phyloP scores from a whole-genome alignment of 2,888 invertebrate species.

The Drosophila greeni region DNA sequence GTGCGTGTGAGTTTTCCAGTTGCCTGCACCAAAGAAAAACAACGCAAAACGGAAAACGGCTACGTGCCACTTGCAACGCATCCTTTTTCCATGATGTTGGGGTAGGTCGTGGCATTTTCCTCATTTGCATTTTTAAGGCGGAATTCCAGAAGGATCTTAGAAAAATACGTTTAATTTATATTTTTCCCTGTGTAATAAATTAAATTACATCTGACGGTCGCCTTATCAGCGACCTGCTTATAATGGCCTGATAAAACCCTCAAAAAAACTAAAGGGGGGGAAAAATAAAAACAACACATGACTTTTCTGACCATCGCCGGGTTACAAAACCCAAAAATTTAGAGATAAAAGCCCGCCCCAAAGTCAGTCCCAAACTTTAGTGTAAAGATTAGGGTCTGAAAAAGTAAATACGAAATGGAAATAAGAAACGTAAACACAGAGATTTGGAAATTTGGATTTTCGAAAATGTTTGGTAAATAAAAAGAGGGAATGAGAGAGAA shows the following conservation, averaged over 20 bases:
- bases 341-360: conserved; percentile 35
- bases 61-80: conserved; percentile 48
- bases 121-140: conserved; percentile 1
- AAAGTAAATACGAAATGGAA: conserved; percentile 29
- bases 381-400: conserved; percentile 29
- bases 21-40: conserved; percentile 23
- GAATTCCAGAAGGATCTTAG: conserved; percentile 1
- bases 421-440: conserved; percentile 24
- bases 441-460: conserved; percentile 31
- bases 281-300: conserved; percentile 30
- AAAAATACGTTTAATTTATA: background rate
- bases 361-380: conserved; percentile 6
- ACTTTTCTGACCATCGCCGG: conserved; percentile 21
- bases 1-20: conserved; percentile 16
- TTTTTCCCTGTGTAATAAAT: conserved; percentile 20
- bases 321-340: conserved; percentile 24
- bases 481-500: background rate
- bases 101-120: conserved; percentile 41
- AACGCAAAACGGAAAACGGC: conserved; percentile 13
- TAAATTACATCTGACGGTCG: conserved; percentile 40
- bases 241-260: conserved; percentile 35
- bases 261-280: conserved; percentile 23
- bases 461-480: conserved; percentile 11
- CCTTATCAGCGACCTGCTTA: conserved; percentile 46
- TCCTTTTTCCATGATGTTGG: conserved; percentile 56